Evolutionary conservation across 2,888 invertebrate species (phyloP), one percentile per base, ranked within the genome.

Genomic region (Bugulina stolonifera): DNA sequence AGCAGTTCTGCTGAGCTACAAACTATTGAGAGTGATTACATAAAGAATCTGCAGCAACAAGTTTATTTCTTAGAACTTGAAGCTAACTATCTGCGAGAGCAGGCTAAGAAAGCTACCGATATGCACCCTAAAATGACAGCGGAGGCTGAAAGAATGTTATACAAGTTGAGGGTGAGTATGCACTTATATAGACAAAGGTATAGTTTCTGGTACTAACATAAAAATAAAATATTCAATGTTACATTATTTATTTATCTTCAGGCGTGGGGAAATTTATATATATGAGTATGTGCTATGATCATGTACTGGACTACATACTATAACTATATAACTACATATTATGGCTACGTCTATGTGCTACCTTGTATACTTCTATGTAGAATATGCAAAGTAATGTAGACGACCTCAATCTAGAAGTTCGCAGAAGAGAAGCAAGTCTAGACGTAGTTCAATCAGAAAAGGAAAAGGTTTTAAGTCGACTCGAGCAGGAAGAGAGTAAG

Each of bases 61-160:
- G 81, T 84, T 54, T 84, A 84, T 75, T 83, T 83, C 75, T 77
- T 84, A 64, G 84, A 84, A 72, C 79, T 83, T 43, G 84, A 84
- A 72, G 79, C 83, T 27, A 82, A 81, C 74, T 83, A 82, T 77
- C 76, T 84, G 81, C 78, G 83, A 55, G 82, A 83, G 35, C 83
- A 83, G 74, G 80, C 82, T 2, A 75, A 77, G 35, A 84, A 83
- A 75, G 81, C 83, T 0, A 82, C 81, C 64, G 82, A 82, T 2
- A 77, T 82, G 75, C 83, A 83, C 69, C 83, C 83, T 3, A 77
- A 79, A 64, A 83, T 83, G 83, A 78, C 81, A 5, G 75, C 79
- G n/a, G 83, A 83, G 69, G 83, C 83, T 25, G 83, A 83, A 72
- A 77, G 80, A 72, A 83, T 83, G 83, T 75, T 83, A 18, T 73